Conservation (phyloP, 1,140 invertebrate species). For the Eumeta japonica region DNA sequence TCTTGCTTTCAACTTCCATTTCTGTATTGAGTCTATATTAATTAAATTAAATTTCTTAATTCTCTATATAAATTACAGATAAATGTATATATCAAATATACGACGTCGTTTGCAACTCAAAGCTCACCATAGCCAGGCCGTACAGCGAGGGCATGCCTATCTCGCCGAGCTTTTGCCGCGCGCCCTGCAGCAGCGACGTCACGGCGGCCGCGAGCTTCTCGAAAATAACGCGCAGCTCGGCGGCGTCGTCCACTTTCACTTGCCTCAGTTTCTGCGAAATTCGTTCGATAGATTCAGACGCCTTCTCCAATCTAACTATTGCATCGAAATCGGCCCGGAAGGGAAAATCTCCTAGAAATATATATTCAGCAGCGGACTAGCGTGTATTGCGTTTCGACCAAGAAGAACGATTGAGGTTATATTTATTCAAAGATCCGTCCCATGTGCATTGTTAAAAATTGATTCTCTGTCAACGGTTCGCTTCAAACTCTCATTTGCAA, state of each 20-base stretch:
- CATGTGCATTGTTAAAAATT: too few relatives aligned
- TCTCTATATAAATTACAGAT: not conserved
- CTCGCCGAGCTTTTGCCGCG: conserved; percentile 22
- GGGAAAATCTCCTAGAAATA: too few relatives aligned
- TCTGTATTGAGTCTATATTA: not conserved
- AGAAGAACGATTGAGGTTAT: too few relatives aligned
- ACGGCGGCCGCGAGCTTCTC: conserved; percentile 50
- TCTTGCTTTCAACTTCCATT: not conserved
- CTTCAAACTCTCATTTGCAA: too few relatives aligned
- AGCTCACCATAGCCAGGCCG: too few relatives aligned
- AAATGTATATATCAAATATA: not conserved
- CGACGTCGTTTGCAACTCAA: not conserved
- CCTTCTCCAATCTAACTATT: too few relatives aligned
- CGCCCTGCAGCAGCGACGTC: conserved; percentile 44
- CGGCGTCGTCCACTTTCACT: conserved; percentile 57
- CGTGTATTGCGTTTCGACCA: too few relatives aligned
- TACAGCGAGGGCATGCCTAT: conserved; percentile 21
- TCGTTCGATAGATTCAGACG: too few relatives aligned
- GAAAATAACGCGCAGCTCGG: conserved; percentile 60
- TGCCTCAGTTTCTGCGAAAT: conserved; percentile 59
- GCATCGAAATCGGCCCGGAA: too few relatives aligned
- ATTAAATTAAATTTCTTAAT: not conserved
- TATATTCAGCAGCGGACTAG: too few relatives aligned
- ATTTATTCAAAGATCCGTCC: too few relatives aligned
- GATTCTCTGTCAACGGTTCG: too few relatives aligned